A percentile compares a stretch with the other conserved stretches of the same genome.
phyloP scores from a whole-genome alignment of 2,113 vertebrate species.

The Poecile atricapillus region DNA sequence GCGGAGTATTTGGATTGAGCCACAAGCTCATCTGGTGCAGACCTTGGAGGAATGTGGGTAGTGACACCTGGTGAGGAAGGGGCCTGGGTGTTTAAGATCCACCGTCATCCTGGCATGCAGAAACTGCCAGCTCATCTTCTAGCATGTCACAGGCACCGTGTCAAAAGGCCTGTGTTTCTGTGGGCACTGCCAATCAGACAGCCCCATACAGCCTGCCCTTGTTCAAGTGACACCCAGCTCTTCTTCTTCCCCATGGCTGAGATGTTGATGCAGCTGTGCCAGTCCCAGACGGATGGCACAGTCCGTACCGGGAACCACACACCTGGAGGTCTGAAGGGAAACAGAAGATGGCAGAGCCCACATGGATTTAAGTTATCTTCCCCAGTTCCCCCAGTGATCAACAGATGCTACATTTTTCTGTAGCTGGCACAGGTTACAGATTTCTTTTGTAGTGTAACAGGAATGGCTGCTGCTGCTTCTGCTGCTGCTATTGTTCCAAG shows the following conservation, averaged over 20 bases:
- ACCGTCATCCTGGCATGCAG: not conserved
- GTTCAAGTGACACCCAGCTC: slow-evolving; percentile 1
- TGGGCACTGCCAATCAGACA: not conserved
- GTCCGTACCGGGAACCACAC: not conserved
- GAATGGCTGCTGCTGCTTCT: slow-evolving; percentile 49
- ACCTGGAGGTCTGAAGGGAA: slow-evolving; percentile 25
- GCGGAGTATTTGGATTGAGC: not conserved
- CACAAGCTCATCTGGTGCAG: not conserved
- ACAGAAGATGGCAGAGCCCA: not conserved
- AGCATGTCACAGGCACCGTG: not conserved
- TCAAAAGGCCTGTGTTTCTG: not conserved
- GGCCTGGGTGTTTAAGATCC: not conserved
- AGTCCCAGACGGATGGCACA: not conserved
- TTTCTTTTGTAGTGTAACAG: slow-evolving; percentile 62
- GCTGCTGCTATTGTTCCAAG: slow-evolving; percentile 31
- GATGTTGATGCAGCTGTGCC: slow-evolving; percentile 45
- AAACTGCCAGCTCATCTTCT: slow-evolving; percentile 20
- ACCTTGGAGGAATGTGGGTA: not conserved
- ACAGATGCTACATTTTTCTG: slow-evolving; percentile 68
- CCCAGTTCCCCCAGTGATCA: slow-evolving; percentile 31
- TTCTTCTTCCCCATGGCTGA: slow-evolving; percentile 15
- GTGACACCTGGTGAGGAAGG: not conserved
- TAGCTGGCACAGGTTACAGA: slow-evolving; percentile 50
- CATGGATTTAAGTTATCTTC: not conserved
- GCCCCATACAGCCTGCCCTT: slow-evolving; percentile 34